These are phyloP conservation scores for Gymnoscelis rufifasciata DNA, from an alignment of 2,888 invertebrate species.

Conservation along the genomic window DNA sequence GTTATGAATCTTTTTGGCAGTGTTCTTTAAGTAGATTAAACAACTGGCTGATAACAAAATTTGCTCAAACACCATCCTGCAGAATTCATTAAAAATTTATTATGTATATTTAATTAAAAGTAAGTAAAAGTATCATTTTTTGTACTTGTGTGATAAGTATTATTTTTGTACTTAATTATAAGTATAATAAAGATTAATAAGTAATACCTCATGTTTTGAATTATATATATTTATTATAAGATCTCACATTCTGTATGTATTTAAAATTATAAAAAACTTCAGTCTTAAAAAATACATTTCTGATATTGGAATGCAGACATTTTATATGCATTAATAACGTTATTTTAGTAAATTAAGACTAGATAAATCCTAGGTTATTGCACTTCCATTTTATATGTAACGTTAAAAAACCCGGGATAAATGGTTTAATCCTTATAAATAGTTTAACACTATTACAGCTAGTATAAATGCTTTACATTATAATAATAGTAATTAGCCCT, in stretches of 20 bases:
- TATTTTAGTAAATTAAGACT: slow-evolving; percentile 22
- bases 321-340: slow-evolving; percentile 31
- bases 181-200: neutral
- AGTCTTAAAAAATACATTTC: slow-evolving; percentile 50
- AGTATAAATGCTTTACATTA: too few species aligned
- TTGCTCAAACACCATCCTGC: too few species aligned
- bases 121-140: too few species aligned
- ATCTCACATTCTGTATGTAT: slow-evolving; percentile 19
- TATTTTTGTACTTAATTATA: slow-evolving; percentile 2
- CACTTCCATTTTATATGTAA: slow-evolving; percentile 16
- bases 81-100: too few species aligned
- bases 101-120: too few species aligned
- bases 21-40: too few species aligned
- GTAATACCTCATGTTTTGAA: too few species aligned
- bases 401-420: neutral
- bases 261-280: slow-evolving; percentile 43
- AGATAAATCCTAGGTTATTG: slow-evolving; percentile 24
- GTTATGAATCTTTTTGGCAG: too few species aligned
- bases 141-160: neutral
- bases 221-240: slow-evolving; percentile 22
- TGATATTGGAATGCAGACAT: slow-evolving; percentile 25
- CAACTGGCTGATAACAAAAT: too few species aligned
- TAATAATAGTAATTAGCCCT: too few species aligned
- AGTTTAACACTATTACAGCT: neutral
- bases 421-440: neutral